A percentile compares a stretch with the other conserved stretches of the same genome.
Conservation (phyloP, 1,140 invertebrate genomes). For the Drosophila kurseongensis region DNA sequence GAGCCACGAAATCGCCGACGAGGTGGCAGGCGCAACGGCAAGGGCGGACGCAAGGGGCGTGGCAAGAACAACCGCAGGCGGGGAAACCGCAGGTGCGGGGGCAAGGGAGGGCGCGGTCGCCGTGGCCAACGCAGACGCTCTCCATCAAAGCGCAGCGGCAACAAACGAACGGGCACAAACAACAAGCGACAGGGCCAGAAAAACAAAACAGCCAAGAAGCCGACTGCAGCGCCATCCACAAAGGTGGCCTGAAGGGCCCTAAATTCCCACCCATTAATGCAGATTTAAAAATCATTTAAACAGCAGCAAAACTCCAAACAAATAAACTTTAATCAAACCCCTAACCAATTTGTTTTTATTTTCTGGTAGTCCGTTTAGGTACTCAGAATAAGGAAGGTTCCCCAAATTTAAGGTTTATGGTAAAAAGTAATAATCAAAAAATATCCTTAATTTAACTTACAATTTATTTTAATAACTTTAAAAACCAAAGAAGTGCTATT, state of each 20-base stretch:
- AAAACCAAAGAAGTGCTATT: no score
- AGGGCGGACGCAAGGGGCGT: constrained; percentile 27
- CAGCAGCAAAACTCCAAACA: constrained; percentile 1
- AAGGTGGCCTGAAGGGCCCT: constrained; percentile 6
- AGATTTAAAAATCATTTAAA: constrained; percentile 7
- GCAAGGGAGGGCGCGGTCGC: constrained; percentile 16
- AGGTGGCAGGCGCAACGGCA: constrained; percentile 6
- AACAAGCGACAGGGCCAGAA: constrained; percentile 27
- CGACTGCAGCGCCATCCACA: constrained; percentile 6
- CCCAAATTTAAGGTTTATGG: no score
- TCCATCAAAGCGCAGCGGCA: constrained; percentile 19
- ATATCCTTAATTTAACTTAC: no score
- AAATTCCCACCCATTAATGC: not conserved
- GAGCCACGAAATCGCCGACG: constrained; percentile 4
- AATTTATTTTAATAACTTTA: no score
- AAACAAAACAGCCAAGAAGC: constrained; percentile 16
- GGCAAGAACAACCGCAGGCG: constrained; percentile 24
- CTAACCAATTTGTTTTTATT: not conserved
- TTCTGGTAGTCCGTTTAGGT: no score
- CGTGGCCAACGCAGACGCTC: constrained; percentile 30
- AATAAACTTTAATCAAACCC: not conserved
- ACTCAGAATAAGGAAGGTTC: no score
- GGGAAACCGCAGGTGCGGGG: constrained; percentile 33
- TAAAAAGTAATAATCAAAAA: no score
- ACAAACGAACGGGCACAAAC: constrained; percentile 6